Evolutionary conservation across 2,888 invertebrate species (phyloP), one percentile per base, ranked within the genome.

Genomic region (Coenonympha arcania): DNA sequence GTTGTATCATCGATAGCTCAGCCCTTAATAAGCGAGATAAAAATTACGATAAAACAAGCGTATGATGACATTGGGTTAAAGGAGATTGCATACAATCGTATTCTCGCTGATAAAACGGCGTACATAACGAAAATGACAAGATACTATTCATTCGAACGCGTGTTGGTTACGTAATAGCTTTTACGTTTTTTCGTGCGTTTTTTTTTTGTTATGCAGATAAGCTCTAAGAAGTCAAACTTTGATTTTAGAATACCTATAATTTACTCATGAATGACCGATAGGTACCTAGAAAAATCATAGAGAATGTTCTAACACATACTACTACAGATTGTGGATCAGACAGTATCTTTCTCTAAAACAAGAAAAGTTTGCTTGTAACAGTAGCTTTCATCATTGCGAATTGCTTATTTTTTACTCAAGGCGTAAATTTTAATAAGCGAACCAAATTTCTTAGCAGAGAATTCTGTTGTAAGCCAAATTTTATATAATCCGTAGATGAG

Each of bases 11-110:
- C 24, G 39, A 45, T 53, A 54, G 26, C 24, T 6, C 30, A 47
- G 47, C 51, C 51, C 51, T 46, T 47, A 44, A 24, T 50, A 52
- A 42, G 30, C 30, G 28, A 45, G 49, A 54, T 50, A 48, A 44
- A 45, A 39, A 15, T 39, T 6, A 18, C 34, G 47, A 54, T 50
- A 54, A 50, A 44, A 20, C 30, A 36, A 13, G 28, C 28, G 28
- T 41, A n/a, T n/a, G 40, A 44, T 50, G 55, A 52, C 50, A 52
- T 50, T 52, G 52, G 44, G 47, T 45, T 52, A 45, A 40, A 26
- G 11, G 30, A 49, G 34, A 55, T 48, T 54, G 45, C 41, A 45
- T 40, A 40, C 28, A 49, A 28, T 20, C 36, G 30, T 41, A 22
- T 26, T 36, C 11, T 28, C 22, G 31, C 22, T 15, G 45, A 44